Percentiles rank a stretch among this genome's conserved stretches.
phyloP scores from a whole-genome alignment of 2,888 invertebrate species.

The Agrypnus murinus region DNA sequence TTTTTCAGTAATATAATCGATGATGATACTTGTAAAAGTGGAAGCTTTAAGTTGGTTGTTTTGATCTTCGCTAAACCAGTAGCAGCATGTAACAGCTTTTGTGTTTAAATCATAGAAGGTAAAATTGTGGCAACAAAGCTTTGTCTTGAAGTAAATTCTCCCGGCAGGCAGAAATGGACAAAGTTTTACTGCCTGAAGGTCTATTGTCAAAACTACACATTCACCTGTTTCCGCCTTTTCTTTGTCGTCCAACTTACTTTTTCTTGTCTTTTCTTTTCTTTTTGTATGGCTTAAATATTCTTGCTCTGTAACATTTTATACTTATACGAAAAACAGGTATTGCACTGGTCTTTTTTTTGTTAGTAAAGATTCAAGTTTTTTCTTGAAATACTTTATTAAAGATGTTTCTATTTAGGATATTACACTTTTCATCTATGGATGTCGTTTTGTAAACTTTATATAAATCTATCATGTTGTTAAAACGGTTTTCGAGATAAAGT shows the following conservation, averaged over 20 bases:
- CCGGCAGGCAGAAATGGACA: conserved; percentile 45
- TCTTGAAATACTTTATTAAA: too few relatives aligned
- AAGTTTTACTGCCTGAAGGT: conserved; percentile 54
- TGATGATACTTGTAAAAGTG: conserved; percentile 46
- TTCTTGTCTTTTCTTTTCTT: conserved; percentile 36
- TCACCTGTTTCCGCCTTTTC: conserved; percentile 39
- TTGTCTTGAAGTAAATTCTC: conserved; percentile 49
- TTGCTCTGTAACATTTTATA: too few relatives aligned
- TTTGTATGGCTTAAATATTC: too few relatives aligned
- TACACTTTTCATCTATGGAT: too few relatives aligned
- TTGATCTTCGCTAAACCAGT: conserved; percentile 54
- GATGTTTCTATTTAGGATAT: too few relatives aligned
- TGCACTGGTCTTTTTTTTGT: too few relatives aligned
- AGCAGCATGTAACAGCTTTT: conserved; percentile 51
- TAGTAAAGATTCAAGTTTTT: too few relatives aligned
- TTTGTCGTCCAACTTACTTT: conserved; percentile 45
- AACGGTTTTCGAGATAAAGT: too few relatives aligned
- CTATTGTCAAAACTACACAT: conserved; percentile 47
- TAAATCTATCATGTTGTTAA: too few relatives aligned
- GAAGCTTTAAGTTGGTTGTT: conserved; percentile 50
- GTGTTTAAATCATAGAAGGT: conserved; percentile 40
- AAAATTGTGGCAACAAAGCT: conserved; percentile 50
- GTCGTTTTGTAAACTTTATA: too few relatives aligned
- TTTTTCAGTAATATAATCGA: conserved; percentile 39
- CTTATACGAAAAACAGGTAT: too few relatives aligned